These are phyloP conservation scores for Chloroceryle inda DNA, from an alignment of 2,797 vertebrate genomes.

Conservation along the genomic window DNA sequence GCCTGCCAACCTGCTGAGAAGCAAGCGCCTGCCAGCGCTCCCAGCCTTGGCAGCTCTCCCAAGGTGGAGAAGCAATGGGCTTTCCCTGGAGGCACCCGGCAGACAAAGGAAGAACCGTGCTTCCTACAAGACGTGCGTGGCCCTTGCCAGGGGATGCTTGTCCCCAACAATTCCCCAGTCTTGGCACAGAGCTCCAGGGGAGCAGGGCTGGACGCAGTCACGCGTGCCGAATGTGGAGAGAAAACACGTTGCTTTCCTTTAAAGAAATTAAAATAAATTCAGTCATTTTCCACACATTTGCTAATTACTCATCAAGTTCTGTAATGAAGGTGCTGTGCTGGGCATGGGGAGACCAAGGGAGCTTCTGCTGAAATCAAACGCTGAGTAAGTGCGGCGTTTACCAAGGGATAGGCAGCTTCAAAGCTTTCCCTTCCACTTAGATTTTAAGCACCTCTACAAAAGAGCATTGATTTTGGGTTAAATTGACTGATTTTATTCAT, in stretches of 20 bases:
- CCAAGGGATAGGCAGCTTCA: conserved; percentile 66
- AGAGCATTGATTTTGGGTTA: conserved; percentile 78
- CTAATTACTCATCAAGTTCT: conserved; percentile 50
- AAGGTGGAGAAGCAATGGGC: conserved; percentile 53
- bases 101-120: background rate
- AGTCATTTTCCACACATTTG: background rate
- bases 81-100: conserved; percentile 43
- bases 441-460: conserved; percentile 78
- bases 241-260: background rate
- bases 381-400: conserved; percentile 43
- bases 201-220: background rate
- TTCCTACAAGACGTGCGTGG: background rate
- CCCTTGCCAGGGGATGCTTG: background rate
- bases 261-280: background rate
- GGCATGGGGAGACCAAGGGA: background rate
- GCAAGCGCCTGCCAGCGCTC: background rate
- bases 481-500: conserved; percentile 80
- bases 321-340: background rate
- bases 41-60: conserved; percentile 65
- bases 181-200: rapidly evolving
- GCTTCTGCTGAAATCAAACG: conserved; percentile 25
- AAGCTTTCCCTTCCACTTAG: conserved; percentile 76
- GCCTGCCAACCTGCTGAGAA: conserved; percentile 65
- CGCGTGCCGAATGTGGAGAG: rapidly evolving
- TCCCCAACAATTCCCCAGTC: rapidly evolving